Base-by-base conservation (phyloP, 2,797 vertebrate species). In the Epinephelus malabaricus region DNA sequence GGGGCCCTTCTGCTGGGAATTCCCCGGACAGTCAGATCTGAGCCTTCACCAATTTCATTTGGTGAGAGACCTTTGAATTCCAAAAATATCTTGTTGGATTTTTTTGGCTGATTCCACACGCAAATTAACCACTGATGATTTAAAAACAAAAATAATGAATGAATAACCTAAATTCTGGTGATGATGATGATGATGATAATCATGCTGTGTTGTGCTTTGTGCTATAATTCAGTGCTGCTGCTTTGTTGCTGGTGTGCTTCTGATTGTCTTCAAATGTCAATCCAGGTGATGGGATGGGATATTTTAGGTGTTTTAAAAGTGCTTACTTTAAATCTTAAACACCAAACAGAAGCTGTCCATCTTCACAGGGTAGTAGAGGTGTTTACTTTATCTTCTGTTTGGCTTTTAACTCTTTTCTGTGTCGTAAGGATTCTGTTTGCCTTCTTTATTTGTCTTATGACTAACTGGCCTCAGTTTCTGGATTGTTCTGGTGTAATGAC, bases 31-130 rank as follows among this genome's bases (percentile, higher is more conserved):
- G 94, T 93, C 94, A 92, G 95, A 96, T 95, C 95, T 95, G 94
- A 95, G 92, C 94, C 94, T 96, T 94, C 94, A 95, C 94, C 95
- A 95, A 95, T 95, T 96, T 93, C 95, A 96, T 94, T 96, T 96
- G 95, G 95, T 96, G 95, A 96, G 95, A 94, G 94, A 94, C 79
- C 91, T 93, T 94, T 92, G 91, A 94, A 94, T 94, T 94, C 93
- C 91, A 90, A 91, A 92, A 93, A 92, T 94, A 92, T 94, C 83
- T 92, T 92, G 83, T 84, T 90, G 77, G 84, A 82, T 88, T 85
- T 84, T 80, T 87, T 93, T 92, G 90, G 83, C 86, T 95, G 89
- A 92, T 93, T 92, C 84, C 81, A 91, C 80, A 92, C 81, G 76
- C 82, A 90, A 94, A 93, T 92, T 89, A 88, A 89, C 88, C 73